Percentiles rank a stretch among this genome's conserved stretches.
Conservation (phyloP, 1,140 invertebrate genomes). For the Tigriopus japonicus region DNA sequence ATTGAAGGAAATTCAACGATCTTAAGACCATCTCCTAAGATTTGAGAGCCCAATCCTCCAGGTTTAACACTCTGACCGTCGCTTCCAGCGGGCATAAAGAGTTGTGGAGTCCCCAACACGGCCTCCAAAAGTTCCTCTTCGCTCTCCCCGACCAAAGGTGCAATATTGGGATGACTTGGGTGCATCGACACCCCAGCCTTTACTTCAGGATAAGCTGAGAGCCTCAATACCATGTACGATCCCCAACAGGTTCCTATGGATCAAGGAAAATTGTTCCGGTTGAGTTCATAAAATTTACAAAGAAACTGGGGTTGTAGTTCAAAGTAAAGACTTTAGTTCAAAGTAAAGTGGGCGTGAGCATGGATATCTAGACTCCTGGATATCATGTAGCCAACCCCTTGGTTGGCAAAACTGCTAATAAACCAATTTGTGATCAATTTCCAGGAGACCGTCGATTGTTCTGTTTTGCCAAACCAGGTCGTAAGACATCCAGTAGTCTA, state of each 20-base stretch:
- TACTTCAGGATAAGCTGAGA: background rate
- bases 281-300: no score
- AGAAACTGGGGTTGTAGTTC: no score
- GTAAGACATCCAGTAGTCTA: no score
- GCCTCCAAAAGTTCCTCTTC: background rate
- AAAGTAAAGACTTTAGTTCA: no score
- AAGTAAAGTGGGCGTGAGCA: no score
- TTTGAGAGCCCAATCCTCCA: background rate
- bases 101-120: background rate
- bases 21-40: background rate
- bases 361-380: no score
- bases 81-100: background rate
- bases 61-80: background rate
- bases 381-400: no score
- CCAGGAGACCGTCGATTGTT: no score
- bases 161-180: background rate
- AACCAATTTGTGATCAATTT: no score
- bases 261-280: no score
- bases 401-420: no score
- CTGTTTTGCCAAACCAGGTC: no score
- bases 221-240: background rate
- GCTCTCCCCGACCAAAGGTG: background rate
- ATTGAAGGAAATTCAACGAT: background rate
- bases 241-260: conserved; percentile 2
- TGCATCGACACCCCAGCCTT: background rate